These are phyloP conservation scores for Hylaeus anthracinus DNA, from an alignment of 1,140 invertebrate species.

Conservation along the genomic window DNA sequence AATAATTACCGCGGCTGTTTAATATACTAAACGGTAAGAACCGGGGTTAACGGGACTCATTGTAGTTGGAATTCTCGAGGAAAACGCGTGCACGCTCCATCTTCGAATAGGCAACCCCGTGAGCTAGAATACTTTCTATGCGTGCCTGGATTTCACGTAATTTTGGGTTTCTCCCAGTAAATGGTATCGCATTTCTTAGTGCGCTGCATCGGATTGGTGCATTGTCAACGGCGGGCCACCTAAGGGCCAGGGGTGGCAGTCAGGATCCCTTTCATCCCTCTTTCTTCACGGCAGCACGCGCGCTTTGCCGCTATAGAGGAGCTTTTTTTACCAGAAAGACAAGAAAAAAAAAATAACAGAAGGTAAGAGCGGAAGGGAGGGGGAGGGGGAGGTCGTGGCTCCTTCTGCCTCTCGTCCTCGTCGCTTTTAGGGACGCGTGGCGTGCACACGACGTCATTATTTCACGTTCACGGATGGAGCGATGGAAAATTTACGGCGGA, in stretches of 20 bases:
- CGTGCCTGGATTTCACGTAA: conserved; percentile 69
- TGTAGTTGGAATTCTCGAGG: neutral
- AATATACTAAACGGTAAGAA: too few relatives aligned
- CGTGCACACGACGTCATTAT: conserved; percentile 62
- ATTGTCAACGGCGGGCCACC: conserved; percentile 66
- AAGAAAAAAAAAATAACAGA: conserved; percentile 51
- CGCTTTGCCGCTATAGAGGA: conserved; percentile 56
- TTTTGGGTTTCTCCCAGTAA: conserved; percentile 71
- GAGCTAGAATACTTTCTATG: conserved; percentile 21
- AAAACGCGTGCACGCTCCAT: neutral
- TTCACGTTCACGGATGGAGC: conserved; percentile 23
- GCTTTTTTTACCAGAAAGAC: conserved; percentile 62
- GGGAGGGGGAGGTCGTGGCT: conserved; percentile 46
- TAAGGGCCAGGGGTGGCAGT: conserved; percentile 55
- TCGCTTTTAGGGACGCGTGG: conserved; percentile 58
- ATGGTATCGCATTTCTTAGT: conserved; percentile 72
- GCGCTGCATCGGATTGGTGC: conserved; percentile 58
- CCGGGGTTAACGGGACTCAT: neutral
- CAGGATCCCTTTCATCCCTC: conserved; percentile 59
- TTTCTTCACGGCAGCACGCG: conserved; percentile 58
- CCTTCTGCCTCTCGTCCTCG: conserved; percentile 10
- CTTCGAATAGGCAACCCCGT: conserved; percentile 19
- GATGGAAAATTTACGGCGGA: conserved; percentile 51
- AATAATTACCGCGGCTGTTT: too few relatives aligned
- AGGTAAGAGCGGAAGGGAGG: conserved; percentile 37